phyloP scores from a whole-genome alignment of 2,888 invertebrate species.

The Nemoura dubitans region DNA sequence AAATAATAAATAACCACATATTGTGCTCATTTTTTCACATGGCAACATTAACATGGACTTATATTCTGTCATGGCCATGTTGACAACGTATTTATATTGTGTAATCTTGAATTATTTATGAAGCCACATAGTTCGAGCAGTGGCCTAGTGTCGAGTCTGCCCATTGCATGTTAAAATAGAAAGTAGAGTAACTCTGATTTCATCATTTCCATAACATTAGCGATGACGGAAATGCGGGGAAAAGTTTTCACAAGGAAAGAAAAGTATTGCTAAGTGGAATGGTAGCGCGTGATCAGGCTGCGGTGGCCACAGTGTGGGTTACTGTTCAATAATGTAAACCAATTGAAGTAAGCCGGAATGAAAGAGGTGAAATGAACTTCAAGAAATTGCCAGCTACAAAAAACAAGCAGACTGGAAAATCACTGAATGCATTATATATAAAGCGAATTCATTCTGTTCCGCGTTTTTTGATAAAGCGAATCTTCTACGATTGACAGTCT shows the following conservation, averaged over 20 bases:
- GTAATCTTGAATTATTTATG: background rate
- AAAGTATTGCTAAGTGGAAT: background rate
- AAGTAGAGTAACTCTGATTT: background rate
- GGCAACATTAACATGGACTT: background rate
- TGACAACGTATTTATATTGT: background rate
- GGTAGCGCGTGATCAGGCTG: background rate
- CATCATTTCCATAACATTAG: background rate
- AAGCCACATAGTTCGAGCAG: background rate
- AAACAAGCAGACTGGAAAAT: too few relatives aligned
- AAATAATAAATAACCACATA: background rate
- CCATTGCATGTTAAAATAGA: background rate
- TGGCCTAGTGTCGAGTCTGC: background rate
- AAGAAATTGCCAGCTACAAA: too few relatives aligned
- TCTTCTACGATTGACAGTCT: too few relatives aligned
- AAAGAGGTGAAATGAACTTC: too few relatives aligned
- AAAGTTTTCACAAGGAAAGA: background rate
- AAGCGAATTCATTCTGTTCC: too few relatives aligned
- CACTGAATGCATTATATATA: too few relatives aligned
- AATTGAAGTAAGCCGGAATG: too few relatives aligned
- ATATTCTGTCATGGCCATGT: background rate
- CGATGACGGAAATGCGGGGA: background rate
- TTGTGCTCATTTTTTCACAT: background rate
- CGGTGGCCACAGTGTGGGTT: background rate
- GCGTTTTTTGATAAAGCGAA: too few relatives aligned
- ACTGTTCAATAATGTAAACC: background rate